Conservation (phyloP, 2,888 invertebrate genomes). For the Reticulitermes lucifugus region DNA sequence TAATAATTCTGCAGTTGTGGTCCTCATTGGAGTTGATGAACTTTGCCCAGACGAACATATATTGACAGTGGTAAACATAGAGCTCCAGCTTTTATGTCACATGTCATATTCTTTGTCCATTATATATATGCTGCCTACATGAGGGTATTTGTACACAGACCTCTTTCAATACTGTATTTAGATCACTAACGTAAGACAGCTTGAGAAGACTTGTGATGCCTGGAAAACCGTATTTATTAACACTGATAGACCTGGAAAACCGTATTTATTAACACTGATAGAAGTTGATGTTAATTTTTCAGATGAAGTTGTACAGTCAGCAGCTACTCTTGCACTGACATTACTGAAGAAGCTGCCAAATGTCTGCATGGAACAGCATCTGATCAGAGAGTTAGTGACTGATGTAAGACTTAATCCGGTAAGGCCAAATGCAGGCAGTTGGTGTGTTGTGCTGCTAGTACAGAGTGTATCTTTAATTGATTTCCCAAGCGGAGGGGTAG, state of each 20-base stretch:
- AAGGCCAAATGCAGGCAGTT: not conserved
- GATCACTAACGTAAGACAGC: not conserved
- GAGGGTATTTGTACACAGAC: no score
- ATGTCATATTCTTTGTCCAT: no score
- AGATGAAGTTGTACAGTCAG: slow-evolving; percentile 11
- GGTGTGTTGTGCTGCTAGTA: no score
- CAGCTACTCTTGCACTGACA: not conserved
- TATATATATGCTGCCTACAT: no score
- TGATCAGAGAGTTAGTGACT: not conserved
- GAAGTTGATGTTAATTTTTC: not conserved
- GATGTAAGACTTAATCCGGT: not conserved
- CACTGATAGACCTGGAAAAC: no score
- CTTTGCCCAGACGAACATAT: not conserved
- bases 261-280: not conserved
- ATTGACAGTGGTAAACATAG: no score
- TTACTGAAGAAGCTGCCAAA: not conserved
- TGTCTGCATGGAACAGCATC: not conserved
- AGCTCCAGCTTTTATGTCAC: no score
- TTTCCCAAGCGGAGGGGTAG: no score
- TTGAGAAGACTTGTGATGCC: no score
- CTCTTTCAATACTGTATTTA: no score
- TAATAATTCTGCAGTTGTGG: not conserved
- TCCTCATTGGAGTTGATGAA: not conserved
- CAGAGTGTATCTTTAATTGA: no score
- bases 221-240: no score